Percentiles rank a stretch among this genome's conserved stretches.
phyloP scores from a whole-genome alignment of 2,888 invertebrate genomes.

The Sipha maydis region DNA sequence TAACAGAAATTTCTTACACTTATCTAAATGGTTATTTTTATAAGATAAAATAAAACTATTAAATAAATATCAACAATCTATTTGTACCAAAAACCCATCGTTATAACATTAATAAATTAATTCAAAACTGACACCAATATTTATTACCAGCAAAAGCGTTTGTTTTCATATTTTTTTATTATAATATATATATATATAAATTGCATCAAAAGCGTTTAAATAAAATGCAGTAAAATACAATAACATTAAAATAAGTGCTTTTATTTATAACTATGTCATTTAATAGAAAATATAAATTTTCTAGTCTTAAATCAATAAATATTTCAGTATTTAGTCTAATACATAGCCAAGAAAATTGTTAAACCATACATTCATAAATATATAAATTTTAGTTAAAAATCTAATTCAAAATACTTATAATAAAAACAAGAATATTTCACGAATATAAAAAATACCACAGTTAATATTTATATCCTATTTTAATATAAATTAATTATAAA shows the following conservation, averaged over 20 bases:
- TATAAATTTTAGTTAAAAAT: not conserved
- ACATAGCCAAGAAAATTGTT: conserved; percentile 38
- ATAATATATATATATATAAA: conserved; percentile 19
- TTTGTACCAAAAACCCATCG: conserved; percentile 48
- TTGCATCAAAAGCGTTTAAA: conserved; percentile 25
- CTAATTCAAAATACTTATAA: not conserved
- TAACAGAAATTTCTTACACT: conserved; percentile 37
- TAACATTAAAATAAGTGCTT: conserved; percentile 20
- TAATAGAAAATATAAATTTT: conserved; percentile 28
- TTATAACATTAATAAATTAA: conserved; percentile 44
- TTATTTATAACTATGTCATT: conserved; percentile 25
- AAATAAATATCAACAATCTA: conserved; percentile 41
- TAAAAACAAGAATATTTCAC: not conserved
- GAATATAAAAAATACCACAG: not conserved
- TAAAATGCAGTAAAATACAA: conserved; percentile 38
- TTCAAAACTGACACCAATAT: conserved; percentile 51
- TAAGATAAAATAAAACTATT: conserved; percentile 34
- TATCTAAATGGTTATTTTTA: conserved; percentile 15
- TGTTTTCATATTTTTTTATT: conserved; percentile 27
- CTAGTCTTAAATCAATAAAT: not conserved
- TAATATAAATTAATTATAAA: not conserved
- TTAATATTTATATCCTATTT: not conserved
- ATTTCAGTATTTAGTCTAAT: conserved; percentile 19
- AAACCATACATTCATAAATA: not conserved
- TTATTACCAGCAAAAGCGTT: conserved; percentile 50